phyloP scores from a whole-genome alignment of 2,113 vertebrate genomes.

The Phrynosoma blainvillii region DNA sequence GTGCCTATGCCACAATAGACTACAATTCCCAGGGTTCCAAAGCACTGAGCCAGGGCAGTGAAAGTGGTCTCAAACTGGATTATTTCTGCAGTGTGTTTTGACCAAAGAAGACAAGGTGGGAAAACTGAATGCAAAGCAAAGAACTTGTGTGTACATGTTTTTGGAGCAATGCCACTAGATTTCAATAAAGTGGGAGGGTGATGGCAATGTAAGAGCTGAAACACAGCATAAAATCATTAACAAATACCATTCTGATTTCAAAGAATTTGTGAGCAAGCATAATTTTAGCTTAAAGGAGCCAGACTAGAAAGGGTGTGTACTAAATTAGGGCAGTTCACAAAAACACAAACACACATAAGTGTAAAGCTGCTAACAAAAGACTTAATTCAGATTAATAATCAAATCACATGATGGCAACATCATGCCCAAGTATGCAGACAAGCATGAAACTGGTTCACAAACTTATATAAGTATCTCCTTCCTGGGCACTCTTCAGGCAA shows the following conservation, averaged over 20 bases:
- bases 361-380: background rate
- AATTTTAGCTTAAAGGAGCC: background rate
- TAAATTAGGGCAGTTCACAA: background rate
- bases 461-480: background rate
- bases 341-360: background rate
- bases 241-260: constrained; percentile 2
- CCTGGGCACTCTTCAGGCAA: background rate
- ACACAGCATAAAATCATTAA: background rate
- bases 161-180: background rate
- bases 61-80: no score
- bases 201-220: background rate
- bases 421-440: background rate
- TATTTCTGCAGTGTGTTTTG: no score
- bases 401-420: background rate
- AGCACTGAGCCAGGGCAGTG: no score
- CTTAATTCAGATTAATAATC: background rate
- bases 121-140: background rate
- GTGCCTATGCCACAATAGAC: no score
- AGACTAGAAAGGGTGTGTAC: background rate
- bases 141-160: background rate
- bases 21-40: no score
- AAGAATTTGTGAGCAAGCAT: background rate
- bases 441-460: background rate
- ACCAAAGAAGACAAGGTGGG: background rate
- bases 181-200: constrained; percentile 4